phyloP scores from a whole-genome alignment of 2,797 vertebrate genomes.

The Aotus griseimembra region DNA sequence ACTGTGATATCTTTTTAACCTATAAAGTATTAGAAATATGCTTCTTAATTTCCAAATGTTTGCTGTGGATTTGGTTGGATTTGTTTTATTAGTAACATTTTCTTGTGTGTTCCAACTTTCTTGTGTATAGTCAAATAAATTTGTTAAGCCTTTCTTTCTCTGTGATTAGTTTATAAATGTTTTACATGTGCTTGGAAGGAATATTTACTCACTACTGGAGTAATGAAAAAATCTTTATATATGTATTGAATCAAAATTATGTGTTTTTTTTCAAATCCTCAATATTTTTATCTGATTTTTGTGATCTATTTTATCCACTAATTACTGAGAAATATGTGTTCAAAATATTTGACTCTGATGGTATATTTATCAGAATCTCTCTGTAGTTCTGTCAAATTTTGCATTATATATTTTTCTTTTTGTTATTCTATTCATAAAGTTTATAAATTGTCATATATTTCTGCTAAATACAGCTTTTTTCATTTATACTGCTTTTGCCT shows the following conservation, averaged over 20 bases:
- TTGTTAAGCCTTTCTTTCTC: neutral
- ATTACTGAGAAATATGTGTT: neutral
- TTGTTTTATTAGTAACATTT: neutral
- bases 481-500: neutral
- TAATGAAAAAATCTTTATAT: neutral
- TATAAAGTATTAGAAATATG: neutral
- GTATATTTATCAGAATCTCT: neutral
- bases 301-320: neutral
- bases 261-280: neutral
- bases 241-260: neutral
- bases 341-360: neutral
- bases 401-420: neutral
- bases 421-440: neutral
- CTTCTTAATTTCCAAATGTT: neutral
- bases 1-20: neutral
- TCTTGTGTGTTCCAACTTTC: neutral
- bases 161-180: slow-evolving; percentile 3
- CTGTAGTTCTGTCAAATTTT: neutral
- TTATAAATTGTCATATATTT: neutral
- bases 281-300: neutral
- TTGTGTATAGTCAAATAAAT: neutral
- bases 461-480: slow-evolving; percentile 12
- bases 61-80: neutral
- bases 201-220: neutral
- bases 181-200: neutral